phyloP scores from a whole-genome alignment of 1,140 invertebrate species.

The Teleogryllus occipitalis region DNA sequence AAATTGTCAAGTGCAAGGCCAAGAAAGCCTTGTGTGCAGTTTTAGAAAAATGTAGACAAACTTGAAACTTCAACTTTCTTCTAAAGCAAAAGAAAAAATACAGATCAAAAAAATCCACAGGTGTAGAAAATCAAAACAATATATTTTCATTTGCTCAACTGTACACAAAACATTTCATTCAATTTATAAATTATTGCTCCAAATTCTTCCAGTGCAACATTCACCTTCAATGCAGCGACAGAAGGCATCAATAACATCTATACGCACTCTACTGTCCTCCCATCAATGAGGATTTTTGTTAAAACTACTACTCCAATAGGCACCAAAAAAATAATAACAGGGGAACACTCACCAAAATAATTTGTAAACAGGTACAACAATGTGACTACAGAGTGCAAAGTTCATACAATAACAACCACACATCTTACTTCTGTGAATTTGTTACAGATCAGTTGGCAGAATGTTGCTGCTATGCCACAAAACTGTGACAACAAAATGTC shows the following conservation, averaged over 20 bases:
- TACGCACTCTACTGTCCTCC: too few relatives aligned
- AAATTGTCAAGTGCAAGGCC: too few relatives aligned
- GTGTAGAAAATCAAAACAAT: too few relatives aligned
- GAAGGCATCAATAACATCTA: too few relatives aligned
- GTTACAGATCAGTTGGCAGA: constrained; percentile 11
- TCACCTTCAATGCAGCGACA: not conserved
- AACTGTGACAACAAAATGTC: constrained; percentile 9
- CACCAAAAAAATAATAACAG: not conserved
- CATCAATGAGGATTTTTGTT: not conserved
- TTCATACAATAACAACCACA: constrained; percentile 9
- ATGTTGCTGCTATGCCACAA: not conserved
- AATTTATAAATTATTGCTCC: not conserved
- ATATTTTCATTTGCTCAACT: too few relatives aligned
- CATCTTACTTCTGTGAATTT: constrained; percentile 11
- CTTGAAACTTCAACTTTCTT: too few relatives aligned
- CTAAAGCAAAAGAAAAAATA: too few relatives aligned
- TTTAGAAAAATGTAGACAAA: too few relatives aligned
- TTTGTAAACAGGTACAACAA: constrained; percentile 9
- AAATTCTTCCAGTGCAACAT: not conserved
- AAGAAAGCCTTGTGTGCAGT: too few relatives aligned
- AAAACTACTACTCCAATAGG: constrained; percentile 6
- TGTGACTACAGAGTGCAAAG: not conserved
- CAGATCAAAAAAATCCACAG: too few relatives aligned
- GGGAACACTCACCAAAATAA: not conserved
- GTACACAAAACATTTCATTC: too few relatives aligned